These are phyloP conservation scores for Nomada ferruginata DNA, from an alignment of 2,888 invertebrate genomes.

Conservation along the genomic window DNA sequence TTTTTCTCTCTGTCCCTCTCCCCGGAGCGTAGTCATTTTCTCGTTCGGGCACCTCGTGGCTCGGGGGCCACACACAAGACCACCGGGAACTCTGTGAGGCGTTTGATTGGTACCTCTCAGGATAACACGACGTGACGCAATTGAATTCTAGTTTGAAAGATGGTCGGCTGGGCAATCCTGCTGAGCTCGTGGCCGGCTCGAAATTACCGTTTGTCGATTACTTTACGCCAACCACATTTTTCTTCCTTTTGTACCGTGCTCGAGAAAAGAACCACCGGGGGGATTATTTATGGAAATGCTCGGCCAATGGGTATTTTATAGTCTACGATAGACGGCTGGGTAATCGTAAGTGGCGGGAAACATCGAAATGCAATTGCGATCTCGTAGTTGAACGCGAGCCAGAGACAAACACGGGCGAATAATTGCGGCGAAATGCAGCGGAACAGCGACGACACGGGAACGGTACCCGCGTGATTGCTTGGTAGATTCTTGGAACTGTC, in stretches of 20 bases:
- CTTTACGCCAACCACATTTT: slow-evolving; percentile 7
- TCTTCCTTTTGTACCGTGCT: not conserved
- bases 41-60: slow-evolving; percentile 60
- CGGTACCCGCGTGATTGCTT: slow-evolving; percentile 58
- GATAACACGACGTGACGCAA: slow-evolving; percentile 77
- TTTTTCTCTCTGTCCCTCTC: slow-evolving; percentile 65
- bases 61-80: slow-evolving; percentile 78
- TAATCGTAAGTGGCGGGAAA: not conserved
- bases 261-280: too few species aligned
- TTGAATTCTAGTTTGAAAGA: slow-evolving; percentile 75
- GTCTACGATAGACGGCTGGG: not conserved
- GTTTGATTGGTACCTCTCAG: slow-evolving; percentile 75
- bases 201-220: slow-evolving; percentile 46
- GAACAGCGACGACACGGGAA: slow-evolving; percentile 42
- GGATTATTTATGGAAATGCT: slow-evolving; percentile 5
- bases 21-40: slow-evolving; percentile 65
- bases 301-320: not conserved
- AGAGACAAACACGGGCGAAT: slow-evolving; percentile 32
- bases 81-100: slow-evolving; percentile 71
- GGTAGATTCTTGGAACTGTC: slow-evolving; percentile 73
- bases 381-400: slow-evolving; percentile 13
- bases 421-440: slow-evolving; percentile 54
- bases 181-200: slow-evolving; percentile 14
- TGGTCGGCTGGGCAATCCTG: slow-evolving; percentile 32
- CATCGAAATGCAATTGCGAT: slow-evolving; percentile 7